These are phyloP conservation scores for Platyrinchus mystaceus DNA, from an alignment of 2,797 vertebrate genomes.

Conservation along the genomic window DNA sequence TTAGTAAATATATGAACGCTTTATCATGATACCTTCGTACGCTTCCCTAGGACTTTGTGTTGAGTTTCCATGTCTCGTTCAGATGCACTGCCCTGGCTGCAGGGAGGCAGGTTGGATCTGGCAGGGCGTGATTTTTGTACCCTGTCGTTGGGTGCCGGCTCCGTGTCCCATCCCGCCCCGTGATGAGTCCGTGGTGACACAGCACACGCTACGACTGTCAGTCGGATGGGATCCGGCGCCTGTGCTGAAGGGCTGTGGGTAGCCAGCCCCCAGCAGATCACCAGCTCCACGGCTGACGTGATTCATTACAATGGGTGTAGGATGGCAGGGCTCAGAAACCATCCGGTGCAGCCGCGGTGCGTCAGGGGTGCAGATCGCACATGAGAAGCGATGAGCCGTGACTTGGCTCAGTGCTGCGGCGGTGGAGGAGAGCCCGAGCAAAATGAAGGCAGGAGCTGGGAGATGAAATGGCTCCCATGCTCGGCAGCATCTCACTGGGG, in stretches of 20 bases:
- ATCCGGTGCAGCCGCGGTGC: not conserved
- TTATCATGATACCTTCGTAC: rapidly evolving
- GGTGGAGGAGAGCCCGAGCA: not conserved
- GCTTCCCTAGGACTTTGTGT: not conserved
- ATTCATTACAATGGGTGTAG: not conserved
- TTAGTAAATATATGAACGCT: not conserved
- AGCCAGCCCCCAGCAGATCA: not conserved
- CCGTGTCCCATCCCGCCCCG: rapidly evolving
- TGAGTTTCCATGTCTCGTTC: rapidly evolving
- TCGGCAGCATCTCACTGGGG: not conserved
- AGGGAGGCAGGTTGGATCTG: not conserved
- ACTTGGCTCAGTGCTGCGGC: not conserved
- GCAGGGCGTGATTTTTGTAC: not conserved
- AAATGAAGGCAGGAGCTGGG: not conserved
- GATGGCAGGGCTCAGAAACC: not conserved
- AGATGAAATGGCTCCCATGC: not conserved
- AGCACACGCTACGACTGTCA: not conserved
- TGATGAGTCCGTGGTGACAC: not conserved
- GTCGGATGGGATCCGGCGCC: not conserved
- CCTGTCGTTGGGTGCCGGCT: not conserved
- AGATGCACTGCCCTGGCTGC: not conserved
- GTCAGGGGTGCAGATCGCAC: not conserved
- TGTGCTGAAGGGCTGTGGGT: not conserved
- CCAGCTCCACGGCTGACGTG: not conserved
- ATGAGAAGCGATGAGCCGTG: not conserved